Conservation (phyloP, 2,113 vertebrate species). For the Azemiops feae region DNA sequence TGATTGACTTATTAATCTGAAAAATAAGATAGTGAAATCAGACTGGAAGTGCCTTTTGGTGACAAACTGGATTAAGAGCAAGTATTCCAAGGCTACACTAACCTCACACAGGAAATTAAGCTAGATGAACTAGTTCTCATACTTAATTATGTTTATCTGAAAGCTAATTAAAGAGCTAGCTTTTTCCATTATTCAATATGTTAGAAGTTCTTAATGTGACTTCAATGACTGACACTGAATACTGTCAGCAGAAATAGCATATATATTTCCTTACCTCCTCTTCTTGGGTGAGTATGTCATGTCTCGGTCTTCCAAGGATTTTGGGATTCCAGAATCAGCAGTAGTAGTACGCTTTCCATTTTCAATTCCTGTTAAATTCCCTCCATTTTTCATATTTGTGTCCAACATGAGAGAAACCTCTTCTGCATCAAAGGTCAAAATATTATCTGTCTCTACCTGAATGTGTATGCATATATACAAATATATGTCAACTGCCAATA, state of each 20-base stretch:
- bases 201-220: constrained; percentile 26
- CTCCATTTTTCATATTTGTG: constrained; percentile 25
- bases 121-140: background rate
- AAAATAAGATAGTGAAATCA: background rate
- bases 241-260: constrained; percentile 26
- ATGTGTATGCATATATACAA: background rate
- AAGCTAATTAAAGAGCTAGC: background rate
- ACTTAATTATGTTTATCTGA: constrained; percentile 19
- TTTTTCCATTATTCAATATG: constrained; percentile 8
- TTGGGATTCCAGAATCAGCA: constrained; percentile 63
- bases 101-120: background rate
- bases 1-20: background rate
- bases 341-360: constrained; percentile 49
- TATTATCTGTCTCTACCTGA: background rate
- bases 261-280: constrained; percentile 60
- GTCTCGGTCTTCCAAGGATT: constrained; percentile 65
- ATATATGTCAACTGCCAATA: background rate
- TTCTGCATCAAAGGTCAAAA: constrained; percentile 52
- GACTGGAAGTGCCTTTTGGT: background rate
- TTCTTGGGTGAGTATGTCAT: constrained; percentile 52
- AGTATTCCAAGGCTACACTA: background rate
- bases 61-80: background rate
- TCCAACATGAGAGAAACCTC: constrained; percentile 16
- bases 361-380: constrained; percentile 46
- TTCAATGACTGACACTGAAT: constrained; percentile 28